phyloP scores from a whole-genome alignment of 2,888 invertebrate species.

The Dynastes hyllus region DNA sequence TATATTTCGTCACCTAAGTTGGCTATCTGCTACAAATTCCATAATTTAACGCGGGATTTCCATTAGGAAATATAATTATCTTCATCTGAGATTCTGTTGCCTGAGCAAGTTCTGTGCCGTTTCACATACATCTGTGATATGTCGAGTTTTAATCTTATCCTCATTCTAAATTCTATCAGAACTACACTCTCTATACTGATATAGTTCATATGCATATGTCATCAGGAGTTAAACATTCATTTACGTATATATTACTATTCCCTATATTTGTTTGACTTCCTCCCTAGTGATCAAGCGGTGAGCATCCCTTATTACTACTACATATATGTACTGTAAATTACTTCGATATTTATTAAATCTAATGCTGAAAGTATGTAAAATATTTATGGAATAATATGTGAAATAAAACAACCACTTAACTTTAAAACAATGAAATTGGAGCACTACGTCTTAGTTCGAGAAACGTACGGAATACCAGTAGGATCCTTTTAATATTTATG shows the following conservation, averaged over 20 bases:
- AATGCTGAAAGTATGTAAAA: neutral
- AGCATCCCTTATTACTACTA: too few relatives aligned
- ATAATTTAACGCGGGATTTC: too few relatives aligned
- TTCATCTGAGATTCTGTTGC: too few relatives aligned
- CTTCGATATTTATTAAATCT: too few relatives aligned
- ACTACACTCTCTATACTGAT: neutral
- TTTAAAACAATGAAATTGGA: neutral
- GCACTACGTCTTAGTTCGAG: neutral
- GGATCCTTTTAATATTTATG: slow-evolving; percentile 9
- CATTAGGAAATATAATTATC: neutral
- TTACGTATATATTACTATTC: neutral
- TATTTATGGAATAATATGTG: neutral
- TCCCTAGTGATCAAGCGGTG: too few relatives aligned
- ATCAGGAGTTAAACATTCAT: neutral
- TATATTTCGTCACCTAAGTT: too few relatives aligned
- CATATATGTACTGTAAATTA: too few relatives aligned
- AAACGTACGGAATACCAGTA: neutral
- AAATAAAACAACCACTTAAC: neutral
- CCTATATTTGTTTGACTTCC: neutral
- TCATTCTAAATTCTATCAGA: slow-evolving; percentile 13
- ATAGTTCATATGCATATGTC: neutral
- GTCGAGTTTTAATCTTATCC: neutral
- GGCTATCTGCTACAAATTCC: too few relatives aligned
- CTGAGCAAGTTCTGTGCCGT: too few relatives aligned
- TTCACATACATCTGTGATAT: too few relatives aligned